Conservation (phyloP, 2,888 invertebrate genomes). For the Epiblema foenella region DNA sequence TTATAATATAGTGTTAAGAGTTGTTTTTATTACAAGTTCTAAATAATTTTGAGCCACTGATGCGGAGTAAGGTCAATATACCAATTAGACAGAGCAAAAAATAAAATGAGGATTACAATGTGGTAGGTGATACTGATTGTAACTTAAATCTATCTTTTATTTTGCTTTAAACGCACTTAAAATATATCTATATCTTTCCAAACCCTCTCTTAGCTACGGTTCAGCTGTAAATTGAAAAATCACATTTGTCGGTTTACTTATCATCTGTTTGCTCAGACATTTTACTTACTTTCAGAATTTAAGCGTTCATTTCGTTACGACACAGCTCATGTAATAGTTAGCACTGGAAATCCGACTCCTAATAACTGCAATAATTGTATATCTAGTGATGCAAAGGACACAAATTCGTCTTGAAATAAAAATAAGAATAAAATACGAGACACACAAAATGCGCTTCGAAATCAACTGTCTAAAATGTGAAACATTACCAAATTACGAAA, state of each 20-base stretch:
- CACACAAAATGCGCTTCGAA: conserved; percentile 1
- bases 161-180: neutral
- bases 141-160: too few species aligned
- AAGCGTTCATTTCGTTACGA: conserved; percentile 33
- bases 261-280: neutral
- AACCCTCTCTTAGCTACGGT: neutral
- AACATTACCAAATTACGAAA: neutral
- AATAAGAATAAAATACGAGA: conserved; percentile 16
- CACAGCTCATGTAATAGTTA: conserved; percentile 49
- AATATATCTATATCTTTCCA: neutral
- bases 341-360: conserved; percentile 50
- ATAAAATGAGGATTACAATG: neutral
- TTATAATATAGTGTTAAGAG: neutral
- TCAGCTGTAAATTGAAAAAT: conserved; percentile 3
- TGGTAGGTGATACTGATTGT: neutral
- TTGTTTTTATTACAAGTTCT: neutral
- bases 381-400: conserved; percentile 11
- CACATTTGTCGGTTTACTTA: conserved; percentile 6
- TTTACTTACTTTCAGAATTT: conserved; percentile 27
- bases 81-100: neutral
- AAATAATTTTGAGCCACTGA: neutral
- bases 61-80: neutral
- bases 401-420: conserved; percentile 11
- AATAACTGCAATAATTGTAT: conserved; percentile 37
- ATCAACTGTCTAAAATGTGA: conserved; percentile 1